phyloP scores from a whole-genome alignment of 2,113 vertebrate genomes.

The Thinocorus orbignyianus region DNA sequence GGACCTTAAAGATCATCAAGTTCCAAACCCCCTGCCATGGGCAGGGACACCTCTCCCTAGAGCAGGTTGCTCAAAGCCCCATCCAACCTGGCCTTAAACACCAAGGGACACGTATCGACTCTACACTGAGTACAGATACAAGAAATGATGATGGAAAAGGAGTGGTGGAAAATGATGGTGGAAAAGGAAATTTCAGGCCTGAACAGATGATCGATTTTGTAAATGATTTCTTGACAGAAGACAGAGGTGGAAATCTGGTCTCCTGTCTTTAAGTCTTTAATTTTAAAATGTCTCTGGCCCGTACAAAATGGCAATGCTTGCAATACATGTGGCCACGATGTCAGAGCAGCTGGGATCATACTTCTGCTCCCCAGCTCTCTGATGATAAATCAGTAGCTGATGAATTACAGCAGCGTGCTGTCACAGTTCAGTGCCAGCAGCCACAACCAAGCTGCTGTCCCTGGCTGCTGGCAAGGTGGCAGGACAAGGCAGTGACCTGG shows the following conservation, averaged over 20 bases:
- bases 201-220: neutral
- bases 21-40: too few species aligned
- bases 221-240: neutral
- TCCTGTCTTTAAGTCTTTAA: neutral
- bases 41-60: too few species aligned
- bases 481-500: neutral
- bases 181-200: neutral
- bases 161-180: too few species aligned
- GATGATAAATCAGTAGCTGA: neutral
- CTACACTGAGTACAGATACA: neutral
- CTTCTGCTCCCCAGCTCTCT: neutral
- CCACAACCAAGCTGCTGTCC: neutral
- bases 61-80: too few species aligned
- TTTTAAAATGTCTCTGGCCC: neutral
- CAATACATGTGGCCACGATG: rapidly evolving
- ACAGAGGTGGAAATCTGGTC: neutral
- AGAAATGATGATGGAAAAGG: rapidly evolving
- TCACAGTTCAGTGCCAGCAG: neutral
- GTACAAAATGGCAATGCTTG: neutral
- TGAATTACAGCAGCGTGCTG: neutral
- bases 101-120: rapidly evolving
- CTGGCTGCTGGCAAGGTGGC: neutral
- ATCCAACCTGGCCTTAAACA: too few species aligned
- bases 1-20: too few species aligned
- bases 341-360: neutral